Evolutionary conservation across 2,888 invertebrate species (phyloP).

Genomic region (Apodemia hepburni): DNA sequence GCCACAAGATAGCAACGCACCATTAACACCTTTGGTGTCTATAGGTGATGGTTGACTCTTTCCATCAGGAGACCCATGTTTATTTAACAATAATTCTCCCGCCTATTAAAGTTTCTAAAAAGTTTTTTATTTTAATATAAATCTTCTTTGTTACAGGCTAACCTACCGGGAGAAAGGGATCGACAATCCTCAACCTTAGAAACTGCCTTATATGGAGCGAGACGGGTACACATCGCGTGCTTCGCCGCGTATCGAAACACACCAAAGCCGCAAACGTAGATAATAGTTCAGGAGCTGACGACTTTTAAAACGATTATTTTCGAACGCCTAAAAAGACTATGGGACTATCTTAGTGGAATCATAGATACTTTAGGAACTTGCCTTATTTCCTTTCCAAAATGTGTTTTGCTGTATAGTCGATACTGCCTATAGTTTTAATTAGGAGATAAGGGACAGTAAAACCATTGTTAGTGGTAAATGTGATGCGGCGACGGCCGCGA

Average conservation of each 20-base stretch:
- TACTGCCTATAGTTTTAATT: slow-evolving; percentile 36
- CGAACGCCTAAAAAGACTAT: slow-evolving; percentile 39
- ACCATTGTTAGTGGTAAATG: slow-evolving; percentile 47
- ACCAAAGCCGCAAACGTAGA: slow-evolving; percentile 61
- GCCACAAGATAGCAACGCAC: too few relatives aligned
- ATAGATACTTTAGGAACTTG: slow-evolving; percentile 54
- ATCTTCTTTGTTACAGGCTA: slow-evolving; percentile 60
- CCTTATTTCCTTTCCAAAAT: slow-evolving; percentile 44
- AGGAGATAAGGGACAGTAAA: slow-evolving; percentile 38
- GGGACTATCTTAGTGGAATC: slow-evolving; percentile 39
- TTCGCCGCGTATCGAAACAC: slow-evolving; percentile 58
- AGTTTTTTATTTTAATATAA: not conserved
- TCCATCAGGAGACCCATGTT: too few relatives aligned
- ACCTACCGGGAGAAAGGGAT: slow-evolving; percentile 52
- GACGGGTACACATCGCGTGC: slow-evolving; percentile 63
- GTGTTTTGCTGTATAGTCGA: slow-evolving; percentile 41
- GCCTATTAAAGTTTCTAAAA: not conserved
- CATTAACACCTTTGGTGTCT: too few relatives aligned
- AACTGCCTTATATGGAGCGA: slow-evolving; percentile 75
- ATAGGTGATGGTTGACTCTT: too few relatives aligned
- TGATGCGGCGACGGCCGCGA: slow-evolving; percentile 63
- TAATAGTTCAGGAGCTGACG: slow-evolving; percentile 51
- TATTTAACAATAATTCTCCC: not conserved
- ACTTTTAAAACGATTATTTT: slow-evolving; percentile 41
- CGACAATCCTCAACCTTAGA: slow-evolving; percentile 41